Conservation (phyloP, 2,888 invertebrate species). For the Drosophila diplacantha region DNA sequence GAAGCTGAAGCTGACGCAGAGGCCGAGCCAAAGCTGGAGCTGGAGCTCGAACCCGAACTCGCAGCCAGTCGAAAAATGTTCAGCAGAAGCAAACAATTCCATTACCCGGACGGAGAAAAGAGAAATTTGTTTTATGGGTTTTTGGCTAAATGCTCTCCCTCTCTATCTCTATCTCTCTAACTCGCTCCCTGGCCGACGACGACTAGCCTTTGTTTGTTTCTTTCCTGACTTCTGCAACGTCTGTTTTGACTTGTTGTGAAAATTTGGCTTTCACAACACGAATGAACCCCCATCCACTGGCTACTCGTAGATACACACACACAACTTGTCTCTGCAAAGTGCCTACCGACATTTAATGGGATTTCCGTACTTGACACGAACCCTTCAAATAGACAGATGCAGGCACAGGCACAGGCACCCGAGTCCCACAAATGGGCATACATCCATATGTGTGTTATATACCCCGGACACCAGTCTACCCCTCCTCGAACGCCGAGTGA, state of each 20-base stretch:
- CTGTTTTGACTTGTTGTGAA: conserved; percentile 70
- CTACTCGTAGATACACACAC: conserved; percentile 15
- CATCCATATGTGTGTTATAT: background rate
- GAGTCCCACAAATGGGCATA: conserved; percentile 19
- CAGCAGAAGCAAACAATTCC: conserved; percentile 42
- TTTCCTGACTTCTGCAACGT: conserved; percentile 52
- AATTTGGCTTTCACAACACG: conserved; percentile 67
- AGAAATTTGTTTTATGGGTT: conserved; percentile 61
- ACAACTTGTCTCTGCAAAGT: conserved; percentile 32
- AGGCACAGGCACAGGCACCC: conserved; percentile 15
- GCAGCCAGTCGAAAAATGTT: conserved; percentile 23
- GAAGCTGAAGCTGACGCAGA: background rate
- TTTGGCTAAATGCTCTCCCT: conserved; percentile 53
- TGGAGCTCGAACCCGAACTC: conserved; percentile 5
- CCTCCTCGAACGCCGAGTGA: background rate
- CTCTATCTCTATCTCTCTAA: conserved; percentile 22
- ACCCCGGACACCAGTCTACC: background rate
- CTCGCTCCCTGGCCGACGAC: conserved; percentile 18
- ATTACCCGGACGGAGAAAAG: conserved; percentile 52
- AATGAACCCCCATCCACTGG: conserved; percentile 13
- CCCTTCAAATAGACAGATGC: conserved; percentile 45
- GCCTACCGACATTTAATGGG: conserved; percentile 62
- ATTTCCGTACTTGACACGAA: conserved; percentile 67
- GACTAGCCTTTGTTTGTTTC: conserved; percentile 49
- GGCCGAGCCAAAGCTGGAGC: background rate